Conservation (phyloP, 1,140 invertebrate genomes). For the Hyposmocoma kahamanoa region DNA sequence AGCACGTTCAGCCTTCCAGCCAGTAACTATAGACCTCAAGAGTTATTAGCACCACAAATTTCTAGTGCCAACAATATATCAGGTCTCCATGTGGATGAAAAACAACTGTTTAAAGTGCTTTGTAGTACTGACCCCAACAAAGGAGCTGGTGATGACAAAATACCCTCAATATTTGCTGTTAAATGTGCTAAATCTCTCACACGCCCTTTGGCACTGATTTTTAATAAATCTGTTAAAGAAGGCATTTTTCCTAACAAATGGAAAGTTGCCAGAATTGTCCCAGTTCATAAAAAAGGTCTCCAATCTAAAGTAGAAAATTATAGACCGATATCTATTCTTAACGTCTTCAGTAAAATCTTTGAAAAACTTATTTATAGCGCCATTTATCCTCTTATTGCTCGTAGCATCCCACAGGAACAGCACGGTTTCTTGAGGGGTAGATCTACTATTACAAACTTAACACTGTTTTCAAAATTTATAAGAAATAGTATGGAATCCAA, state of each 20-base stretch:
- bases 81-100: neutral
- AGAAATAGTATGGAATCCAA: neutral
- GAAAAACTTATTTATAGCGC: neutral
- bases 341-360: conserved; percentile 4
- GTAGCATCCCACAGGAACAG: neutral
- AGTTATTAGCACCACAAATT: neutral
- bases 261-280: conserved; percentile 3
- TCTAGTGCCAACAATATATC: neutral
- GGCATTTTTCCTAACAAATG: conserved; percentile 4
- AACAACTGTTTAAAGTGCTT: neutral
- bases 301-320: neutral
- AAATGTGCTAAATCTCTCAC: neutral
- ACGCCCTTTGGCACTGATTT: neutral
- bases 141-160: neutral
- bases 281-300: conserved; percentile 4
- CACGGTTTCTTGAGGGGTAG: conserved; percentile 1
- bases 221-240: conserved; percentile 5
- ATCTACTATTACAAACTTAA: neutral
- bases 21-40: neutral
- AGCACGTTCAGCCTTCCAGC: neutral
- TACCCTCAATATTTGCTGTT: neutral
- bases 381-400: neutral
- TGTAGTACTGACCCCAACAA: neutral
- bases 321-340: no score
- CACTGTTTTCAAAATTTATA: neutral